Evolutionary conservation across 2,888 invertebrate species (phyloP).

Genomic region (Meloe dianella): DNA sequence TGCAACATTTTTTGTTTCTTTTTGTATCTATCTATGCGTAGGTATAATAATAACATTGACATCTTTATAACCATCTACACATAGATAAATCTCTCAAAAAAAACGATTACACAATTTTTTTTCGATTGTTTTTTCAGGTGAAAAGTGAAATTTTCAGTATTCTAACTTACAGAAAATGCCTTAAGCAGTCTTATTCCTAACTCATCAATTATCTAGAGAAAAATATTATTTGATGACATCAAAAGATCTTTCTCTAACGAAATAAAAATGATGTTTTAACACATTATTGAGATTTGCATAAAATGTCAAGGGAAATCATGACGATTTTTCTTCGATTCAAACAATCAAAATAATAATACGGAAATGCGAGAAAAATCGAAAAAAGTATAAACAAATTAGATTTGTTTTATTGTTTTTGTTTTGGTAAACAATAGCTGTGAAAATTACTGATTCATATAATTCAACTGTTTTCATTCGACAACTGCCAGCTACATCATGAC

Average conservation of each 20-base stretch:
- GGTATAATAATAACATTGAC: background rate
- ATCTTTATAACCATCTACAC: background rate
- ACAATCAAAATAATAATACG: background rate
- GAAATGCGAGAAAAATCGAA: background rate
- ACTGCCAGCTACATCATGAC: background rate
- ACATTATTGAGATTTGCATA: background rate
- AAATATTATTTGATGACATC: no score
- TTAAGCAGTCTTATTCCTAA: background rate
- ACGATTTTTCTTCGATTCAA: background rate
- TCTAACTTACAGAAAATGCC: background rate
- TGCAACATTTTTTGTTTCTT: background rate
- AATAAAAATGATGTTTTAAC: background rate
- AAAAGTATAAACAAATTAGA: background rate
- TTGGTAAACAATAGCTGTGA: background rate
- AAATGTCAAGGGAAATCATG: background rate
- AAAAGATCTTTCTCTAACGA: background rate
- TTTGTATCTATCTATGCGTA: background rate
- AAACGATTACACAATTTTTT: conserved; percentile 4
- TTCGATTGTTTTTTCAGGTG: background rate
- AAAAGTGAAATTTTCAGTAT: conserved; percentile 5
- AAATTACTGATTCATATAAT: background rate
- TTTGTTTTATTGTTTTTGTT: no score
- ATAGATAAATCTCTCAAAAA: background rate
- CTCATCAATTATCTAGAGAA: background rate
- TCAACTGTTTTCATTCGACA: background rate